Evolutionary conservation across 2,797 vertebrate genomes (phyloP).

Genomic region (Neomorphus geoffroyi): DNA sequence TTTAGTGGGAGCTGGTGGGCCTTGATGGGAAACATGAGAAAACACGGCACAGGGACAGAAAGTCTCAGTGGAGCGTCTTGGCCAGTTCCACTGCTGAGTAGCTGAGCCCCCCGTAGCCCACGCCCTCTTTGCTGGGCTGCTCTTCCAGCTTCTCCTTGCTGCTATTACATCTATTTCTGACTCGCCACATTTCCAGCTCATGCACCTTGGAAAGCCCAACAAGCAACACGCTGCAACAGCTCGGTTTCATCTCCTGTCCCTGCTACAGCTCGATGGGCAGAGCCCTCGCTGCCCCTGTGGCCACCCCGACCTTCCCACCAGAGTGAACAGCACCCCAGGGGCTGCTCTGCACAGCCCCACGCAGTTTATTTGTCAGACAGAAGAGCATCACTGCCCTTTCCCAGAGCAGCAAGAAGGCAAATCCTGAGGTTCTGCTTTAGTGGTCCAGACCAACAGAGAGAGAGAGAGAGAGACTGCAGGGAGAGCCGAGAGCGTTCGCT

Average conservation of each 20-base stretch:
- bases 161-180: background rate
- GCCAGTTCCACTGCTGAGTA: background rate
- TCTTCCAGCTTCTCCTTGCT: background rate
- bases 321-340: background rate
- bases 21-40: background rate
- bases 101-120: background rate
- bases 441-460: fast-evolving
- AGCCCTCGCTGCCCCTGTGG: background rate
- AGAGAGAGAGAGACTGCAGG: background rate
- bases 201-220: background rate
- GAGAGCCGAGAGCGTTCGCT: fast-evolving
- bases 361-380: no score
- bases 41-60: fast-evolving
- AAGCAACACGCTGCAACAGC: background rate
- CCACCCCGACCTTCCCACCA: background rate
- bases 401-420: background rate
- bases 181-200: background rate
- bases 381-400: background rate
- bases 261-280: background rate
- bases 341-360: background rate
- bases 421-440: background rate
- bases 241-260: background rate
- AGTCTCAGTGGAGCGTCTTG: background rate
- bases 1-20: background rate
- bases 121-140: background rate